Evolutionary conservation across 2,888 invertebrate genomes (phyloP).

Genomic region (Drosophila conformis): DNA sequence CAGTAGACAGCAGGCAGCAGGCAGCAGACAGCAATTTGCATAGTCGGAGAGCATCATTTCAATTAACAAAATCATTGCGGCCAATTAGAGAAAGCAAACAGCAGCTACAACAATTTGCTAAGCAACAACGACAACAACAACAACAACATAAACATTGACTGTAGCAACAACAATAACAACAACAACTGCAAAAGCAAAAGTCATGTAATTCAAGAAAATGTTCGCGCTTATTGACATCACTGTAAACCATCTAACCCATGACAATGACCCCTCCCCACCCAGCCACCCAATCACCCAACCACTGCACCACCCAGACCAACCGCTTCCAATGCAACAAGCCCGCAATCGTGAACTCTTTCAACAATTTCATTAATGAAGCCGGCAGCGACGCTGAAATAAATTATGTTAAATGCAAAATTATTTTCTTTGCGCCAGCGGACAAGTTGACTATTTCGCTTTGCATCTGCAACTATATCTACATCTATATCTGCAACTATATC

Average conservation of each 20-base stretch:
- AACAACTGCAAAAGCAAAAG: conserved; percentile 33
- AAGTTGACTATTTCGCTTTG: conserved; percentile 11
- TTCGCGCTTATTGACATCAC: conserved; percentile 26
- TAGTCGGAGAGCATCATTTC: conserved; percentile 49
- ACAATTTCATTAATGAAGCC: conserved; percentile 42
- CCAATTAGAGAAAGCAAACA: conserved; percentile 69
- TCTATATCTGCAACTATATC: neutral
- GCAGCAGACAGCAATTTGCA: conserved; percentile 33
- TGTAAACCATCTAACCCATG: conserved; percentile 18
- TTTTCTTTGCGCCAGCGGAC: conserved; percentile 27
- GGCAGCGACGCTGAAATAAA: conserved; percentile 29
- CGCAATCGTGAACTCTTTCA: conserved; percentile 34
- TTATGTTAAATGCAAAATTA: conserved; percentile 46
- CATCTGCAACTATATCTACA: neutral
- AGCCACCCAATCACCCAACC: neutral
- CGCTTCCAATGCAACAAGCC: conserved; percentile 8
- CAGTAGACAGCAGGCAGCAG: neutral
- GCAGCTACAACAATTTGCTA: conserved; percentile 34
- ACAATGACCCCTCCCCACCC: neutral
- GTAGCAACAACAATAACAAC: conserved; percentile 36
- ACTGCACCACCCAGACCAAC: neutral
- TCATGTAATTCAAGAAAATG: conserved; percentile 37
- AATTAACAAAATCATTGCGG: conserved; percentile 68
- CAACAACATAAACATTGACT: conserved; percentile 25
- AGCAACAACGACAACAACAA: conserved; percentile 7